phyloP scores from a whole-genome alignment of 2,888 invertebrate genomes.

The Lithophane leautieri region DNA sequence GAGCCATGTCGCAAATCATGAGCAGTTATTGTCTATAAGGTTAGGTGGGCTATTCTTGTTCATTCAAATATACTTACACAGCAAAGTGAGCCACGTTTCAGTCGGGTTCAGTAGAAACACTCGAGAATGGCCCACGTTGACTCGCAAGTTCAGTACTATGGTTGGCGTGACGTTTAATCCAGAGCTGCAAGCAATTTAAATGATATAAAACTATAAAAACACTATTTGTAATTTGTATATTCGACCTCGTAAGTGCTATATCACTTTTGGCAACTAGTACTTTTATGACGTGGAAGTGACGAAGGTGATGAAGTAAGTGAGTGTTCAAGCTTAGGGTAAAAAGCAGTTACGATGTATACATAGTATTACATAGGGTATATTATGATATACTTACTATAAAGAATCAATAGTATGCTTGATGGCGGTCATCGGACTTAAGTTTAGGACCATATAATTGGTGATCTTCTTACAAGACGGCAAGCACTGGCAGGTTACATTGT shows the following conservation, averaged over 20 bases:
- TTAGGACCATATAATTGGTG: conserved; percentile 70
- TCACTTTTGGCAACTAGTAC: background rate
- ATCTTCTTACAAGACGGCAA: conserved; percentile 79
- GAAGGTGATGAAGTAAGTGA: no score
- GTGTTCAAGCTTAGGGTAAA: no score
- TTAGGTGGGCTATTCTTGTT: background rate
- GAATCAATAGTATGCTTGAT: conserved; percentile 74
- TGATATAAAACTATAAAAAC: background rate
- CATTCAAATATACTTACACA: conserved; percentile 77
- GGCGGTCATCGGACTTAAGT: conserved; percentile 70
- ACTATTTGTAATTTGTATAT: background rate
- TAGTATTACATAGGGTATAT: no score
- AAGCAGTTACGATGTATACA: no score
- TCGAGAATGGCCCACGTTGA: conserved; percentile 76
- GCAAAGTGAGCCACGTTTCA: conserved; percentile 84
- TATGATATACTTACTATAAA: conserved; percentile 78
- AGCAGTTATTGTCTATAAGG: background rate
- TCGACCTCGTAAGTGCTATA: background rate
- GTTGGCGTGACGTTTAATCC: conserved; percentile 73
- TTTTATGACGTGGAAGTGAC: background rate
- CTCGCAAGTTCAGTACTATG: conserved; percentile 74
- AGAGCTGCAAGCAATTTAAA: conserved; percentile 63
- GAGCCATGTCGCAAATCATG: background rate
- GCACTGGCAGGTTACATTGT: conserved; percentile 75
- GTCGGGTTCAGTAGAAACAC: conserved; percentile 78